phyloP scores from a whole-genome alignment of 2,888 invertebrate species.

The Uropetala carovei region DNA sequence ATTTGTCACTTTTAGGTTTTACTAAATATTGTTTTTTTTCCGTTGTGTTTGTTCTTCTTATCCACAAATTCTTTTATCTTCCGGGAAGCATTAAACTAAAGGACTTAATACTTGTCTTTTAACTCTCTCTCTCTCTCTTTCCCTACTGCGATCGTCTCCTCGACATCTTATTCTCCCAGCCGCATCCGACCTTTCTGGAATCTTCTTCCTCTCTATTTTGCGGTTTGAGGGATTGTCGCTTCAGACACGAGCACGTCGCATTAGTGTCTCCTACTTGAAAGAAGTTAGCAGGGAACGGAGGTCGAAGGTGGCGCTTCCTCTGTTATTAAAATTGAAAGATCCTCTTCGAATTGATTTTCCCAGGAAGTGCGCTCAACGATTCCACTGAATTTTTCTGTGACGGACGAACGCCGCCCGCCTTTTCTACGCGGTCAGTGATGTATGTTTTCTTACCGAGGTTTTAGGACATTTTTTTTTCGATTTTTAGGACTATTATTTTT shows the following conservation, averaged over 20 bases:
- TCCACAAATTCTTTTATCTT: too few relatives aligned
- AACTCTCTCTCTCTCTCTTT: not conserved
- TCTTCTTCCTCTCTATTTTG: not conserved
- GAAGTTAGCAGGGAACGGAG: not conserved
- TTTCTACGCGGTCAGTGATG: too few relatives aligned
- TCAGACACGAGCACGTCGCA: slow-evolving; percentile 12
- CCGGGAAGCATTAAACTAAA: too few relatives aligned
- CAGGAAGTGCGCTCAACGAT: not conserved
- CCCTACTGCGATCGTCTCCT: not conserved
- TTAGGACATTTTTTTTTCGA: too few relatives aligned
- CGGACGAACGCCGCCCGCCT: not conserved
- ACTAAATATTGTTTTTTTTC: too few relatives aligned
- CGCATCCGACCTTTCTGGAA: not conserved
- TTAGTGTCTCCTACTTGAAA: slow-evolving; percentile 30
- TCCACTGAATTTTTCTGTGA: not conserved
- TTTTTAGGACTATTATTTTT: too few relatives aligned
- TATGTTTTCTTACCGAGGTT: too few relatives aligned
- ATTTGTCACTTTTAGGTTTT: too few relatives aligned
- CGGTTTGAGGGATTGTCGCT: not conserved
- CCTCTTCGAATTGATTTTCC: not conserved
- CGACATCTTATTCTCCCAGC: not conserved
- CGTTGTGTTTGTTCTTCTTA: too few relatives aligned
- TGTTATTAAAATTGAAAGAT: slow-evolving; percentile 36
- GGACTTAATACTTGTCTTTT: not conserved
- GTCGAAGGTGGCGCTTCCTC: slow-evolving; percentile 25